Evolutionary conservation across 2,113 vertebrate genomes (phyloP).

Genomic region (Burhinus bistriatus): DNA sequence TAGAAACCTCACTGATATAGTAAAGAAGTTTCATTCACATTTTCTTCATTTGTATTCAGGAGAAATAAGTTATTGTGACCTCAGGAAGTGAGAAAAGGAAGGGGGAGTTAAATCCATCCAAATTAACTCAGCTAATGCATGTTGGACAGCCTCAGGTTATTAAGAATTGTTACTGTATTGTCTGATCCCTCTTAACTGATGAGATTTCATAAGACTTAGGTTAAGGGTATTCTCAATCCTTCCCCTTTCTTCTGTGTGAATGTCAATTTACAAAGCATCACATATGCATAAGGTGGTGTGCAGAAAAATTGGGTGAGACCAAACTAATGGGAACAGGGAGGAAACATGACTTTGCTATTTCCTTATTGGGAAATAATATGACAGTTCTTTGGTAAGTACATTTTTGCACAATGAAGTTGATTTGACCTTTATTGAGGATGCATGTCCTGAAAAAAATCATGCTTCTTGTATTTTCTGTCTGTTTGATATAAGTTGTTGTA

Average conservation of each 20-base stretch:
- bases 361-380: neutral
- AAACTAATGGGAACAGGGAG: neutral
- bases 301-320: neutral
- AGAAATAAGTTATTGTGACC: neutral
- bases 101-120: neutral
- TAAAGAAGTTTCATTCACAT: neutral
- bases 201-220: neutral
- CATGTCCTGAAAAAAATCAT: neutral
- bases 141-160: neutral
- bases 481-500: neutral
- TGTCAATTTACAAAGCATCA: neutral
- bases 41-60: neutral
- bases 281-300: neutral
- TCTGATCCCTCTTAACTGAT: neutral
- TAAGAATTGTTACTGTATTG: neutral
- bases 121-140: slow-evolving; percentile 1
- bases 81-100: neutral
- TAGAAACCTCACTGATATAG: neutral
- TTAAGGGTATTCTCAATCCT: neutral
- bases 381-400: neutral
- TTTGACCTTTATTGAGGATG: slow-evolving; percentile 36
- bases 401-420: neutral
- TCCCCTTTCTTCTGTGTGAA: neutral
- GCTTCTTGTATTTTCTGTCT: neutral
- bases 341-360: neutral